Evolutionary conservation across 2,113 vertebrate genomes (phyloP).

Genomic region (Gallinago paraguaiae): DNA sequence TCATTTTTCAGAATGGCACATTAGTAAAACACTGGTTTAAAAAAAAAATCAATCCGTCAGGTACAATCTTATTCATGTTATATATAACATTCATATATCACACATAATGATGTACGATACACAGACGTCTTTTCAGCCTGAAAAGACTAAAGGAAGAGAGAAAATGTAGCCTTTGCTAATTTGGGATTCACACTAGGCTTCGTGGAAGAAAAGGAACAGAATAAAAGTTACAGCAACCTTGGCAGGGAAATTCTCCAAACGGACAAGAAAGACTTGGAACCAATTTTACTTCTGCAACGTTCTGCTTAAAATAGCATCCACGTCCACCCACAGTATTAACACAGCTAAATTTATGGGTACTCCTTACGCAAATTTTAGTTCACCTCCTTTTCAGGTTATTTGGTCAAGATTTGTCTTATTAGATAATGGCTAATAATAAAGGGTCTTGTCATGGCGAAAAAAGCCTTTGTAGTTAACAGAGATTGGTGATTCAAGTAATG

Average conservation of each 20-base stretch:
- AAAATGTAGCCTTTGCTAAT: neutral
- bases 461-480: neutral
- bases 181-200: neutral
- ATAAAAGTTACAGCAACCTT: neutral
- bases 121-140: neutral
- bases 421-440: slow-evolving; percentile 36
- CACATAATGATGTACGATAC: neutral
- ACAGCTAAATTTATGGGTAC: neutral
- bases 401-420: slow-evolving; percentile 30
- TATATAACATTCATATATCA: neutral
- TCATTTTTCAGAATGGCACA: slow-evolving; percentile 7
- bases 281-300: neutral
- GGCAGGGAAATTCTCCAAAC: neutral
- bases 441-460: neutral
- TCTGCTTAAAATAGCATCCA: slow-evolving; percentile 2
- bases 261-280: neutral
- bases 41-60: neutral
- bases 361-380: neutral
- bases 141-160: neutral
- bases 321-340: neutral
- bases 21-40: neutral
- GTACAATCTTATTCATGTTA: neutral
- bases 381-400: slow-evolving; percentile 20
- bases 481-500: slow-evolving; percentile 5
- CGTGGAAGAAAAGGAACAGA: neutral